phyloP scores from a whole-genome alignment of 1,140 invertebrate genomes.

The Holcopasites calliopsidis region DNA sequence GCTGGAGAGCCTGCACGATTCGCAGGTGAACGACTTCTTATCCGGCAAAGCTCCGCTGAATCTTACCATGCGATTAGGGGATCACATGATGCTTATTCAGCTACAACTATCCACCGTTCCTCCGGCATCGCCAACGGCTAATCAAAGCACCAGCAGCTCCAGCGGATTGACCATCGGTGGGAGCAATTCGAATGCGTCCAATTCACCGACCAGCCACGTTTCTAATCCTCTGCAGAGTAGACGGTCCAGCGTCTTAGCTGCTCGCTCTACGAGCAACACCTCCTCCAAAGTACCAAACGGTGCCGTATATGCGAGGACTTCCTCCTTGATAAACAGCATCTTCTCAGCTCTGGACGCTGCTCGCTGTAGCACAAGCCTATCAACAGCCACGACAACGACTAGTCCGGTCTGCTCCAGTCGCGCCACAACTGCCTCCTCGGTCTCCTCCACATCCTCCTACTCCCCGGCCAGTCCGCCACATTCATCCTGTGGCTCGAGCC shows the following conservation, averaged over 20 bases:
- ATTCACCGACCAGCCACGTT: conserved; percentile 34
- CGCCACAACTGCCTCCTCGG: conserved; percentile 46
- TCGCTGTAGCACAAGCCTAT: conserved; percentile 52
- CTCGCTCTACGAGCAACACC: conserved; percentile 36
- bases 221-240: conserved; percentile 54
- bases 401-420: conserved; percentile 59
- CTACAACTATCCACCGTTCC: conserved; percentile 93
- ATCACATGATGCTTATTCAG: conserved; percentile 98
- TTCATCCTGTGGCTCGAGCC: conserved; percentile 35
- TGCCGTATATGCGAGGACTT: conserved; percentile 44
- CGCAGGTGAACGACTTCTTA: conserved; percentile 95
- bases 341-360: conserved; percentile 64
- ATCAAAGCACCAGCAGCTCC: conserved; percentile 23
- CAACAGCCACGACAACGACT: conserved; percentile 59
- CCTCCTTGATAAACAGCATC: conserved; percentile 67
- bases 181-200: conserved; percentile 41
- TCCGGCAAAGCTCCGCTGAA: conserved; percentile 96
- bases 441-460: conserved; percentile 55
- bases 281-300: conserved; percentile 51
- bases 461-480: conserved; percentile 49
- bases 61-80: conserved; percentile 95
- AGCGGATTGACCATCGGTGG: conserved; percentile 32
- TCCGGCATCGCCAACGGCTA: conserved; percentile 67
- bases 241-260: conserved; percentile 53
- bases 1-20: conserved; percentile 94